These are phyloP conservation scores for Silurus glanis DNA, from an alignment of 2,113 vertebrate genomes.

Conservation along the genomic window DNA sequence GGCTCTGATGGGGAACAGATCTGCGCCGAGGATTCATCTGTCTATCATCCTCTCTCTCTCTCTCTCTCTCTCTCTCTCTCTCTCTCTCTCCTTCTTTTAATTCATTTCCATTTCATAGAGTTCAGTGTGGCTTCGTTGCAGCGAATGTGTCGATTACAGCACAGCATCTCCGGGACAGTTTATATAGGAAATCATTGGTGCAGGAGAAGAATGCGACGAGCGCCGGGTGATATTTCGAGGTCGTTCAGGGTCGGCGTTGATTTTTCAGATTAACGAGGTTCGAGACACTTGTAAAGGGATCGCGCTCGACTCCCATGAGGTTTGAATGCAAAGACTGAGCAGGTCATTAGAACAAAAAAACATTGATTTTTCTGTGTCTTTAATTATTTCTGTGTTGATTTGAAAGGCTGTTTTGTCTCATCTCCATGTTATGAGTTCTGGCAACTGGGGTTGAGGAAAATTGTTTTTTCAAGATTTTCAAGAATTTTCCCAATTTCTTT, in stretches of 20 bases:
- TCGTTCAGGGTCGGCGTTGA: not conserved
- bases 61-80: not conserved
- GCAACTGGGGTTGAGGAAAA: too few relatives aligned
- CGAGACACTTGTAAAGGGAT: not conserved
- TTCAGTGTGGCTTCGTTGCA: not conserved
- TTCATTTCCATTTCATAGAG: not conserved
- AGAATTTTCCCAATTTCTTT: not conserved
- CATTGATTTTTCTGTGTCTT: not conserved
- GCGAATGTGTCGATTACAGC: not conserved
- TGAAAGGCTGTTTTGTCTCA: not conserved
- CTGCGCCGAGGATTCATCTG: constrained; percentile 6
- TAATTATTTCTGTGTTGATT: not conserved
- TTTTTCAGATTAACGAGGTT: not conserved
- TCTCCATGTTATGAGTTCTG: not conserved
- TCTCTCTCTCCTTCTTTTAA: not conserved
- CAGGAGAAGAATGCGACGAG: not conserved
- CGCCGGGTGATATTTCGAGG: not conserved
- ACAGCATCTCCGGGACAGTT: not conserved
- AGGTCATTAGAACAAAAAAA: not conserved
- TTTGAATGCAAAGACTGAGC: not conserved
- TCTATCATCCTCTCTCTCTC: constrained; percentile 7
- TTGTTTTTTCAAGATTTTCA: not conserved
- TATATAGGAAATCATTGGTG: not conserved
- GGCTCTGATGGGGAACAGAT: not conserved
- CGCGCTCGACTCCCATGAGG: not conserved